Conservation (phyloP, 2,888 invertebrate species). For the Oxycera nigricornis region DNA sequence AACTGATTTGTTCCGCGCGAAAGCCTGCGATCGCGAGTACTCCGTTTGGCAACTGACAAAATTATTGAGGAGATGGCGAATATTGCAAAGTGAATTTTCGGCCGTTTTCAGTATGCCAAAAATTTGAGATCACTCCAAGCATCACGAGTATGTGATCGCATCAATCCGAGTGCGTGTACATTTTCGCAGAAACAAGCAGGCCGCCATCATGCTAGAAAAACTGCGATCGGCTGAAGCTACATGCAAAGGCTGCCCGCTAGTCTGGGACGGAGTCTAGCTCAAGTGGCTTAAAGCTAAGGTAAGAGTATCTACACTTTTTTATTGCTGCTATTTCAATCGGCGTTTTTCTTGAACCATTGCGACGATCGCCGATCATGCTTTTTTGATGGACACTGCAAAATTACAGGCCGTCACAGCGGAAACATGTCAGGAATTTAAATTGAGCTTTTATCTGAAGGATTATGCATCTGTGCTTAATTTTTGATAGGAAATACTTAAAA, state of each 20-base stretch:
- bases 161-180: slow-evolving; percentile 7
- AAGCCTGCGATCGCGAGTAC: not conserved
- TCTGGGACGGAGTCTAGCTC: not conserved
- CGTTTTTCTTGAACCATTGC: too few relatives aligned
- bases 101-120: slow-evolving; percentile 20
- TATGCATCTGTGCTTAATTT: too few relatives aligned
- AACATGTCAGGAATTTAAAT: too few relatives aligned
- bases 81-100: not conserved
- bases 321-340: too few relatives aligned
- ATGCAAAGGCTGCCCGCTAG: not conserved
- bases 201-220: not conserved
- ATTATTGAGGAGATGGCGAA: not conserved
- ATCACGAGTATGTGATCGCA: slow-evolving; percentile 22
- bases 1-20: not conserved
- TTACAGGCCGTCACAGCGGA: too few relatives aligned
- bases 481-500: too few relatives aligned
- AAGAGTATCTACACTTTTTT: too few relatives aligned
- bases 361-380: too few relatives aligned
- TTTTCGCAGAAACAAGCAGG: not conserved
- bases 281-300: slow-evolving; percentile 16
- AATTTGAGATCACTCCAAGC: slow-evolving; percentile 23
- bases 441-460: too few relatives aligned
- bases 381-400: too few relatives aligned
- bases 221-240: slow-evolving; percentile 2
- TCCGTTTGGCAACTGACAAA: not conserved